Conservation (phyloP, 2,113 vertebrate genomes). For the Pseudorhombus dupliciocellatus region DNA sequence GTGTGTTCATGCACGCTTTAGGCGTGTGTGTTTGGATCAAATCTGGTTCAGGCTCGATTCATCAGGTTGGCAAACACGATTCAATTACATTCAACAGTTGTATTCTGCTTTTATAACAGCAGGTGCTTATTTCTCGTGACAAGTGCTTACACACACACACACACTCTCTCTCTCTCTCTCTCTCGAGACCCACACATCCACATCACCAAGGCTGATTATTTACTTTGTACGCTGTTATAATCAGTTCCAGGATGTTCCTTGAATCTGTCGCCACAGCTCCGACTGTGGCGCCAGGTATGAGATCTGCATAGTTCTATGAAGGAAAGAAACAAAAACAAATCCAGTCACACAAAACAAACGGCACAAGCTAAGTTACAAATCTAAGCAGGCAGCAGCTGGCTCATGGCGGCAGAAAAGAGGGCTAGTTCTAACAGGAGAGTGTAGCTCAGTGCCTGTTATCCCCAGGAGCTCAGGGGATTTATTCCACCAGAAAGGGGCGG, state of each 20-base stretch:
- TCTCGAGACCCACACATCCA: too few species aligned
- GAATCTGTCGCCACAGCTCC: constrained; percentile 89
- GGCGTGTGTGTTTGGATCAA: neutral
- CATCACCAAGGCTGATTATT: constrained; percentile 31
- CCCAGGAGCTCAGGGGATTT: constrained; percentile 9
- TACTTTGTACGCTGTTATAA: constrained; percentile 95
- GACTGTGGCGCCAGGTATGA: constrained; percentile 97
- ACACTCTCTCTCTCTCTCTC: neutral
- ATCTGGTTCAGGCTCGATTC: neutral
- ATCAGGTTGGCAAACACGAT: neutral
- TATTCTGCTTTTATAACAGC: neutral
- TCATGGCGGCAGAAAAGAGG: neutral
- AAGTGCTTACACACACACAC: neutral
- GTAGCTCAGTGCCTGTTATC: constrained; percentile 44
- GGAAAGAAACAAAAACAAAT: constrained; percentile 37
- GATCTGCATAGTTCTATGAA: constrained; percentile 91
- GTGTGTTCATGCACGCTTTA: neutral
- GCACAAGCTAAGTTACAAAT: constrained; percentile 20
- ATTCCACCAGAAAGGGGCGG: too few species aligned
- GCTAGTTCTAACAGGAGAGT: constrained; percentile 67
- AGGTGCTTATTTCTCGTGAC: constrained; percentile 4
- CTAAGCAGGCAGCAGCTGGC: constrained; percentile 1
- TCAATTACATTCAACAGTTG: neutral
- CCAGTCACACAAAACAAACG: constrained; percentile 7
- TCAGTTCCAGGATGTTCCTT: constrained; percentile 92